Evolutionary conservation across 2,888 invertebrate species (phyloP), one percentile per base, ranked within the genome.

Genomic region (Cephus rjabovi): DNA sequence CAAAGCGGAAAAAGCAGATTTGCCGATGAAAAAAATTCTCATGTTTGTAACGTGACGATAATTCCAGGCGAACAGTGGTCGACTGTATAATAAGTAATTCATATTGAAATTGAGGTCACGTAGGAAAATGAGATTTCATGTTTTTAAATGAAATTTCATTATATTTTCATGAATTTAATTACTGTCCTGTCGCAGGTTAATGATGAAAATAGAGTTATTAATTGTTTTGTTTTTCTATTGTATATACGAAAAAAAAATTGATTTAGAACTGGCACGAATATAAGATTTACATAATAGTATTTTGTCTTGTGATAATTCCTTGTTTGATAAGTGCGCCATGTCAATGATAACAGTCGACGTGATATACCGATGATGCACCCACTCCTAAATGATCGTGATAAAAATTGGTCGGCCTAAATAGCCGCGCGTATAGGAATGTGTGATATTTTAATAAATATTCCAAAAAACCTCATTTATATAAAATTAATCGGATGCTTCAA

Each of bases 201-300:
- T 2, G 56, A 56, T 23, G 9, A 23, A 56, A 56, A 56, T 9
- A 56, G 9, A 23, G 1, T 56, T 56, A 9, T 56, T 56, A 56
- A 56, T 56, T 56, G 4, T 23, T 56, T 23, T 23, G 6, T 1
- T 56, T 56, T 9, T 23, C 9, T 9, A 56, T 23, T 56, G 23
- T 23, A 9, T 2, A 9, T 2, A 0, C 6, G 6, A 56, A 2
- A 23, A 56, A 56, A 56, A 0, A 0, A 9, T 23, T 9, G 9
- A 56, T 23, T 9, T 2, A 56, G 23, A 56, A 23, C 23, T 23
- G 9, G 23, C 9, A 9, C 23, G 23, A 56, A 23, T 23, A 23
- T 56, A 23, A 56, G 2, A 56, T 56, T 56, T 56, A 56, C 56
- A 56, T 56, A 56, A 56, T 56, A 9, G 9, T 9, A 56, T 56